Percentiles rank a stretch among this genome's conserved stretches.
phyloP scores from a whole-genome alignment of 2,888 invertebrate genomes.

The Herminia tarsipennalis region DNA sequence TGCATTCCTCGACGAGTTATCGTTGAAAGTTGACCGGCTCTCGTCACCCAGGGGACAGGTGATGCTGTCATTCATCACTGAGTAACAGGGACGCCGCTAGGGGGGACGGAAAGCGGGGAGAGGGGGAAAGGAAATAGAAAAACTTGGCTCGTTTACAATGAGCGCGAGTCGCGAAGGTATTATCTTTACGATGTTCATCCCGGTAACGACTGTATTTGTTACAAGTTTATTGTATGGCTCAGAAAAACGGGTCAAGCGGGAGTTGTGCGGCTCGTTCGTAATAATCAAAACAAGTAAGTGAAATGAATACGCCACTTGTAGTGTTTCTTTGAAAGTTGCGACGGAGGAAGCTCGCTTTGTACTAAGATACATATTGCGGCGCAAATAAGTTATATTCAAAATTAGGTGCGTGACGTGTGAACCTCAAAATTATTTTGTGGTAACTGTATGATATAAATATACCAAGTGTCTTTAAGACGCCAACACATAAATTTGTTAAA shows the following conservation, averaged over 20 bases:
- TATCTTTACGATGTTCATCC: constrained; percentile 53
- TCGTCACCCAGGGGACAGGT: constrained; percentile 41
- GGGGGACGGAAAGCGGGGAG: neutral
- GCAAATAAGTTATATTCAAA: too few relatives aligned
- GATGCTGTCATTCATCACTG: constrained; percentile 50
- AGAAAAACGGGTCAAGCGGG: constrained; percentile 43
- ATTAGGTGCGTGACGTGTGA: too few relatives aligned
- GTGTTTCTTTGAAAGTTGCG: neutral
- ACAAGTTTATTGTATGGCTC: constrained; percentile 45
- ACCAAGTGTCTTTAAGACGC: too few relatives aligned
- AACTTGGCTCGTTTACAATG: constrained; percentile 67
- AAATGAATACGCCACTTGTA: constrained; percentile 5
- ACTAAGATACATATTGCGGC: too few relatives aligned
- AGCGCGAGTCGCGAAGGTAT: constrained; percentile 49
- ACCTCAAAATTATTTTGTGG: too few relatives aligned
- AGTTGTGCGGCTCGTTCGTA: constrained; percentile 17
- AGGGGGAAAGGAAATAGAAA: constrained; percentile 55
- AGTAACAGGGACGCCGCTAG: constrained; percentile 11
- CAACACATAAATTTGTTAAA: too few relatives aligned
- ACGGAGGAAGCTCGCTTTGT: too few relatives aligned
- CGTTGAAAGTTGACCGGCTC: constrained; percentile 37
- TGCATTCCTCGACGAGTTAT: constrained; percentile 14
- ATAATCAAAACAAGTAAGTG: constrained; percentile 33
- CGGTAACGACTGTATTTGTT: constrained; percentile 55
- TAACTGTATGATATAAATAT: too few relatives aligned